Evolutionary conservation across 2,888 invertebrate species (phyloP).

Genomic region (Maniola hyperantus): DNA sequence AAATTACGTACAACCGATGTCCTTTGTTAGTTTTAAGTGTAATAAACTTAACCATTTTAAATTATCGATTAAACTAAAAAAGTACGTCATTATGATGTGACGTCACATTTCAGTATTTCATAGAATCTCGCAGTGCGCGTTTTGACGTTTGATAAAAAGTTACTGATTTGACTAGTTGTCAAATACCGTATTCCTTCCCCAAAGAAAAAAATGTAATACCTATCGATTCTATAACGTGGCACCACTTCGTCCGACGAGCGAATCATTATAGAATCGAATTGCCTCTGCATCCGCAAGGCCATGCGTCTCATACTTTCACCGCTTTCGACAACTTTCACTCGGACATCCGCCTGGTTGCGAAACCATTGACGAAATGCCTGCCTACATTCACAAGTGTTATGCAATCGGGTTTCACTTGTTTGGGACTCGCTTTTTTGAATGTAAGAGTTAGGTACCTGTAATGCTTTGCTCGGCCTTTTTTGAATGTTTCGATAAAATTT

Average conservation of each 20-base stretch:
- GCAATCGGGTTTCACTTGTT: constrained; percentile 45
- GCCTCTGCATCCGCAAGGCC: constrained; percentile 15
- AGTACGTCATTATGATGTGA: no score
- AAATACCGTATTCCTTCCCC: no score
- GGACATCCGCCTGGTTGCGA: constrained; percentile 64
- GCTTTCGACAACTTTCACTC: constrained; percentile 63
- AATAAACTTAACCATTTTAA: no score
- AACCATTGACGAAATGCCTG: constrained; percentile 40
- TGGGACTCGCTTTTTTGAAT: constrained; percentile 21
- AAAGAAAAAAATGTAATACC: no score
- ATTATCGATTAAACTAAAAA: no score
- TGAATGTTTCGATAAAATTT: no score
- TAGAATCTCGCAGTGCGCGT: no score
- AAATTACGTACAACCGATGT: no score
- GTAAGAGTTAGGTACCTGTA: not conserved
- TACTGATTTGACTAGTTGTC: no score
- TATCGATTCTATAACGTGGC: not conserved
- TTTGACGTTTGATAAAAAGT: no score
- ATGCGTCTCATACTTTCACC: constrained; percentile 56
- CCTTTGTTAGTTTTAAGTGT: no score
- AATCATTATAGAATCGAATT: constrained; percentile 8
- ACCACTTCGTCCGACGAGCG: not conserved
- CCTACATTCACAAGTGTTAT: constrained; percentile 28
- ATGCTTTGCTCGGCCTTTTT: not conserved
- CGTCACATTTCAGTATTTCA: no score